Conservation (phyloP, 2,113 vertebrate genomes). For the Cacatua alba region DNA sequence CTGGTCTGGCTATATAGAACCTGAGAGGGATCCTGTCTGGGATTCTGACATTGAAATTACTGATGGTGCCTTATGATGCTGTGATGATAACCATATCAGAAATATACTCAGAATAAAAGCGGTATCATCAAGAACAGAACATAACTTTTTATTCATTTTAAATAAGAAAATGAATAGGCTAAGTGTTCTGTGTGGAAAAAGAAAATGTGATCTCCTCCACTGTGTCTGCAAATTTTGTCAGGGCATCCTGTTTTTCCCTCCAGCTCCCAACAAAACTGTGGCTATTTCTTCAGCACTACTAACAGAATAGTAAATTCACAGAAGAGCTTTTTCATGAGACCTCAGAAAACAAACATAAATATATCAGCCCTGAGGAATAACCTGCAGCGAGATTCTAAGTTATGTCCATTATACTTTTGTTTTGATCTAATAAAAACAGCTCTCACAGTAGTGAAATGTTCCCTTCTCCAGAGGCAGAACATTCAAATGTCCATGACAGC, state of each 20-base stretch:
- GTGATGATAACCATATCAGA: not conserved
- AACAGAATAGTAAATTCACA: not conserved
- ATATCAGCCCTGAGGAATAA: not conserved
- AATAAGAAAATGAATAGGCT: not conserved
- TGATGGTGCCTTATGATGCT: not conserved
- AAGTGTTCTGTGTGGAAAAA: not conserved
- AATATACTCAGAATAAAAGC: not conserved
- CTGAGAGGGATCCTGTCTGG: not conserved
- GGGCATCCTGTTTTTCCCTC: not conserved
- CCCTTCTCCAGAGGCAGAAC: constrained; percentile 50
- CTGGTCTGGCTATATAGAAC: not conserved
- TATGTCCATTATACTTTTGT: not conserved
- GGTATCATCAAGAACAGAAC: not conserved
- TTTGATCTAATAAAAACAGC: constrained; percentile 60
- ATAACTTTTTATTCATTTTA: not conserved
- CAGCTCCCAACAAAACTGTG: not conserved
- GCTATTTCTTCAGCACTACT: not conserved
- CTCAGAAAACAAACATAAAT: not conserved
- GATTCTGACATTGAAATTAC: not conserved
- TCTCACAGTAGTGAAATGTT: constrained; percentile 24
- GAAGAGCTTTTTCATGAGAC: not conserved
- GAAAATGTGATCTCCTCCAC: not conserved
- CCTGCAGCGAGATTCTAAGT: constrained; percentile 10
- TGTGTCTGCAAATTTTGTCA: not conserved
- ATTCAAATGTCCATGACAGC: constrained; percentile 35